Evolutionary conservation across 1,140 invertebrate species (phyloP).

Genomic region (Lethrus apterus): DNA sequence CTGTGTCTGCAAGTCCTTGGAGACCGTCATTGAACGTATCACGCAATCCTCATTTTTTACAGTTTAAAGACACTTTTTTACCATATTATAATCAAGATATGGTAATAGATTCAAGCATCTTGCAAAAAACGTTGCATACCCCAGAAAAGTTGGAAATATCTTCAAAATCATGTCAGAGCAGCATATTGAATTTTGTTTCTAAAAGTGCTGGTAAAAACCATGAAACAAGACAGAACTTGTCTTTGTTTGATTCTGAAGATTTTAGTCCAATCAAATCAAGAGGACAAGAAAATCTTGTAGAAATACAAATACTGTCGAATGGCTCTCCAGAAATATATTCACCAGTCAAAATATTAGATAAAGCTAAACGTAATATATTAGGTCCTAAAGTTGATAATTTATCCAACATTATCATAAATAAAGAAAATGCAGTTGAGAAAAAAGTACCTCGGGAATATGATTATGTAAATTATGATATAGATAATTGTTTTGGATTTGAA

Average conservation of each 20-base stretch:
- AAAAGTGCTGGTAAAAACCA: background rate
- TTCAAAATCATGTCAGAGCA: slow-evolving; percentile 1
- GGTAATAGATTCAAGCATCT: slow-evolving; percentile 1
- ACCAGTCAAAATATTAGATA: background rate
- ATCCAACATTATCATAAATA: background rate
- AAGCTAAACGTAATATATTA: slow-evolving; percentile 3
- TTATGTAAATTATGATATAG: background rate
- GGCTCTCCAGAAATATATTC: background rate
- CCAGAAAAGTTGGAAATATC: background rate
- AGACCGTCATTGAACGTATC: background rate
- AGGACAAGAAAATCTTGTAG: background rate
- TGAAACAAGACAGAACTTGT: background rate
- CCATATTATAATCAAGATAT: slow-evolving; percentile 15
- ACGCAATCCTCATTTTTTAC: slow-evolving; percentile 6
- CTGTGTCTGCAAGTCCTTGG: slow-evolving; percentile 1
- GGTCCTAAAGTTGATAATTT: background rate
- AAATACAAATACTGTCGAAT: background rate
- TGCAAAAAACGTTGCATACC: slow-evolving; percentile 3
- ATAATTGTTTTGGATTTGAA: slow-evolving; percentile 14
- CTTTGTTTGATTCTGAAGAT: slow-evolving; percentile 2
- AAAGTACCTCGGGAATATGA: too few relatives aligned
- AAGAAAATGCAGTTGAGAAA: slow-evolving; percentile 1
- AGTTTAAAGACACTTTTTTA: slow-evolving; percentile 7
- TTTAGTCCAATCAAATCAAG: slow-evolving; percentile 6
- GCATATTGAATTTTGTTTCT: slow-evolving; percentile 5